A percentile compares a stretch with the other conserved stretches of the same genome.
phyloP scores from a whole-genome alignment of 2,113 vertebrate genomes.

The Oplegnathus fasciatus region DNA sequence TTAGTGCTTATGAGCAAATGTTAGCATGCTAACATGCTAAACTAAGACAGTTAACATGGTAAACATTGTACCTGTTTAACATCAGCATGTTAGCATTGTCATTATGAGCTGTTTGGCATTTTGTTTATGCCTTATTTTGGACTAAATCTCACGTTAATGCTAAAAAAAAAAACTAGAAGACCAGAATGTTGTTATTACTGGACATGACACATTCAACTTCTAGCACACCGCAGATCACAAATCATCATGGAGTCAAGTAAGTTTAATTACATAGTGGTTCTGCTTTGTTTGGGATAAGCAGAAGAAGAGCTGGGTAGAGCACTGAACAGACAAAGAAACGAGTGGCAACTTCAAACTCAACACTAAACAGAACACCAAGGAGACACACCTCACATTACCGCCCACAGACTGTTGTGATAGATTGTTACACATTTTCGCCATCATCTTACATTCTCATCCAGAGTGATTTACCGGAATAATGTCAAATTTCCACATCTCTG shows the following conservation, averaged over 20 bases:
- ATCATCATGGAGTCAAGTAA: background rate
- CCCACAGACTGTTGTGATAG: background rate
- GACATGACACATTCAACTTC: no score
- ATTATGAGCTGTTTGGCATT: no score
- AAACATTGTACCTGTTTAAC: background rate
- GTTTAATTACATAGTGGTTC: background rate
- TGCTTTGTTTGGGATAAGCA: background rate
- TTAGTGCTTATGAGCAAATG: no score
- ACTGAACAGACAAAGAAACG: background rate
- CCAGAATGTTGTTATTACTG: no score
- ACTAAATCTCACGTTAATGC: no score
- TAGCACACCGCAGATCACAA: background rate
- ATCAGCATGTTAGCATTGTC: background rate
- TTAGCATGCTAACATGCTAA: no score
- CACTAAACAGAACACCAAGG: background rate
- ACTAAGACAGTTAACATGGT: background rate
- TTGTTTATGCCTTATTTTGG: no score
- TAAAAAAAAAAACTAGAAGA: no score
- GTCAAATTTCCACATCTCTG: constrained; percentile 1
- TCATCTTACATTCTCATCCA: background rate
- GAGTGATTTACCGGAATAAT: background rate
- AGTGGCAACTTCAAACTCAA: no score
- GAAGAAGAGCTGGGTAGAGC: background rate
- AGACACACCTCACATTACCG: background rate
- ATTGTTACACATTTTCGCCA: background rate